Evolutionary conservation across 2,113 vertebrate genomes (phyloP).

Genomic region (Peucedramus taeniatus): DNA sequence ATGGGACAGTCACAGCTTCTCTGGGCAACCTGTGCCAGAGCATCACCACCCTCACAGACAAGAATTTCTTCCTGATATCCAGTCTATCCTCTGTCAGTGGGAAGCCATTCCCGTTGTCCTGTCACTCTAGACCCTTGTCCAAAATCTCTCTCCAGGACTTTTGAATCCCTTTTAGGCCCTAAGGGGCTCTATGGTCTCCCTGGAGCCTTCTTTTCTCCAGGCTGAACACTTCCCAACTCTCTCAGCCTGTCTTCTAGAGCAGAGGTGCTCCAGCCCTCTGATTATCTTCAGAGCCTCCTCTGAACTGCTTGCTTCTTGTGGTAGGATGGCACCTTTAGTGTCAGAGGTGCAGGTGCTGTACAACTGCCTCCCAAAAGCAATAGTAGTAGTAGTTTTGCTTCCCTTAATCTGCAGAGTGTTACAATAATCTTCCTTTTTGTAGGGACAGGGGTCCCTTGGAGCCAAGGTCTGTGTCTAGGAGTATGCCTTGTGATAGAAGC

Average conservation of each 20-base stretch:
- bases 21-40: neutral
- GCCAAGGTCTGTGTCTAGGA: neutral
- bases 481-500: no score
- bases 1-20: neutral
- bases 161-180: neutral
- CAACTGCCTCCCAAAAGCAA: neutral
- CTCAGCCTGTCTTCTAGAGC: neutral
- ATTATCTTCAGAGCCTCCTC: neutral
- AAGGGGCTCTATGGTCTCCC: neutral
- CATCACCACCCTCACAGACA: neutral
- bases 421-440: neutral
- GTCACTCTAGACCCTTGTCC: neutral
- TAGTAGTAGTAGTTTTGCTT: neutral
- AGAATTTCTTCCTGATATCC: neutral
- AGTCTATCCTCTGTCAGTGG: neutral
- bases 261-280: neutral
- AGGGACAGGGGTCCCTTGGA: neutral
- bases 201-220: neutral
- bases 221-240: neutral
- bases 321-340: neutral
- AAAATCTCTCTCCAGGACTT: neutral
- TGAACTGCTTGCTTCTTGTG: neutral
- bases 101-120: neutral
- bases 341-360: neutral
- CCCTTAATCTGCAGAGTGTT: neutral